Evolutionary conservation across 1,140 invertebrate species (phyloP).

Genomic region (Brevipalpus yothersi): DNA sequence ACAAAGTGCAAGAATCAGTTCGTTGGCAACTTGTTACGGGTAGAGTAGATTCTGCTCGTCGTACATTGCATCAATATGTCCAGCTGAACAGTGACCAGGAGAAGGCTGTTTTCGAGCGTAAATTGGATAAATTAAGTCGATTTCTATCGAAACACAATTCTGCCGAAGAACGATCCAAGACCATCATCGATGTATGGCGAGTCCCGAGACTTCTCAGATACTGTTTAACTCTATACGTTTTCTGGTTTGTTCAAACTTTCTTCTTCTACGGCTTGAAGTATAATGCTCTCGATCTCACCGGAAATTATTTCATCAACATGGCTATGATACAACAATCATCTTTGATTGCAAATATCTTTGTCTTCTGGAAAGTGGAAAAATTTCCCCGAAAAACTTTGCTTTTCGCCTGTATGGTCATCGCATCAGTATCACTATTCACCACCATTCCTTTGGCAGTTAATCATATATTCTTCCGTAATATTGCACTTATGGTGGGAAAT

Average conservation of each 20-base stretch:
- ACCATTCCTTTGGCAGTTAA: not conserved
- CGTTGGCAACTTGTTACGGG: conserved; percentile 6
- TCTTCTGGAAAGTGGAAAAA: not conserved
- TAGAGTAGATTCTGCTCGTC: not conserved
- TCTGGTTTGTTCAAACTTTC: conserved; percentile 17
- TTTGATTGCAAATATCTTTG: conserved; percentile 34
- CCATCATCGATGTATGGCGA: conserved; percentile 8
- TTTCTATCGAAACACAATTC: not conserved
- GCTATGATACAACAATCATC: conserved; percentile 42
- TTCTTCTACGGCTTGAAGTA: conserved; percentile 24
- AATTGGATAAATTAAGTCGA: not conserved
- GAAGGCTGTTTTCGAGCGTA: not conserved
- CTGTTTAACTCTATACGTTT: conserved; percentile 10
- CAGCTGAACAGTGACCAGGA: not conserved
- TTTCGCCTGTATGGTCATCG: not conserved
- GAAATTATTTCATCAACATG: not conserved
- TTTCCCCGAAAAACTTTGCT: not conserved
- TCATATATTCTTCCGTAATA: too few species aligned
- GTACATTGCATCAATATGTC: conserved; percentile 1
- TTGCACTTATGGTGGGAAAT: too few species aligned
- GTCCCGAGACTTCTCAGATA: conserved; percentile 8
- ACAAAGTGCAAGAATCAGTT: conserved; percentile 6
- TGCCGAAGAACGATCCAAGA: not conserved
- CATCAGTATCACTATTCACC: not conserved
- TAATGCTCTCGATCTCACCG: not conserved